phyloP scores from a whole-genome alignment of 2,113 vertebrate genomes.

The Hippocampus mohnikei region DNA sequence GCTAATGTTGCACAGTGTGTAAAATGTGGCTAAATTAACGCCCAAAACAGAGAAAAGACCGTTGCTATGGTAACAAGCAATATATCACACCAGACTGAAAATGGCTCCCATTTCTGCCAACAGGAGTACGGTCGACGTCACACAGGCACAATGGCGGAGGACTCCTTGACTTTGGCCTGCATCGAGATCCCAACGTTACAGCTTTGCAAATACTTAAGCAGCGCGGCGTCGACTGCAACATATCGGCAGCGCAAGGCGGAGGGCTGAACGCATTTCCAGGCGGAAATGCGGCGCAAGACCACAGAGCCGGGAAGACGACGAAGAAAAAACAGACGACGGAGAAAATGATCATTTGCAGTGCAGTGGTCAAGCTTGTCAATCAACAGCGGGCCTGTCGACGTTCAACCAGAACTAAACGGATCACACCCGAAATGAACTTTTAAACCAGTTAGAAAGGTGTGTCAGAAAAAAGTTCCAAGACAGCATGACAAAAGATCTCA shows the following conservation, averaged over 20 bases:
- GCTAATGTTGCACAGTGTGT: too few relatives aligned
- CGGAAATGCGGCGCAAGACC: slow-evolving; percentile 10
- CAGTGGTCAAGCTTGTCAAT: slow-evolving; percentile 14
- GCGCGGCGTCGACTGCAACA: slow-evolving; percentile 6
- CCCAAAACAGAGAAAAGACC: neutral
- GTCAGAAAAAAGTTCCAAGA: neutral
- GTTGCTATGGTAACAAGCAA: neutral
- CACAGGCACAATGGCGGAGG: slow-evolving; percentile 44
- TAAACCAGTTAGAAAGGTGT: neutral
- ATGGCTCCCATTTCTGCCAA: neutral
- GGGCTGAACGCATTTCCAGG: slow-evolving; percentile 11
- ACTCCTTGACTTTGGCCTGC: slow-evolving; percentile 13
- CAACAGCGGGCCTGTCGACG: slow-evolving; percentile 4
- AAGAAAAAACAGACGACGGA: slow-evolving; percentile 8
- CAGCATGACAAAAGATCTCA: too few relatives aligned
- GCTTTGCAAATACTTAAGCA: slow-evolving; percentile 15
- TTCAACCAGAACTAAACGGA: neutral
- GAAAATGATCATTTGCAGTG: slow-evolving; percentile 14
- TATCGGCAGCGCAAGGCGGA: slow-evolving; percentile 7
- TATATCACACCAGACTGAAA: neutral
- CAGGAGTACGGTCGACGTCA: neutral
- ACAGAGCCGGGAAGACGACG: slow-evolving; percentile 3
- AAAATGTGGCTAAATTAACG: too few relatives aligned
- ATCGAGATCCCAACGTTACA: slow-evolving; percentile 27
- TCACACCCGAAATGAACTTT: neutral